phyloP scores from a whole-genome alignment of 64 coral and sea anemone genomes.

The Dendronephthya gigantea region DNA sequence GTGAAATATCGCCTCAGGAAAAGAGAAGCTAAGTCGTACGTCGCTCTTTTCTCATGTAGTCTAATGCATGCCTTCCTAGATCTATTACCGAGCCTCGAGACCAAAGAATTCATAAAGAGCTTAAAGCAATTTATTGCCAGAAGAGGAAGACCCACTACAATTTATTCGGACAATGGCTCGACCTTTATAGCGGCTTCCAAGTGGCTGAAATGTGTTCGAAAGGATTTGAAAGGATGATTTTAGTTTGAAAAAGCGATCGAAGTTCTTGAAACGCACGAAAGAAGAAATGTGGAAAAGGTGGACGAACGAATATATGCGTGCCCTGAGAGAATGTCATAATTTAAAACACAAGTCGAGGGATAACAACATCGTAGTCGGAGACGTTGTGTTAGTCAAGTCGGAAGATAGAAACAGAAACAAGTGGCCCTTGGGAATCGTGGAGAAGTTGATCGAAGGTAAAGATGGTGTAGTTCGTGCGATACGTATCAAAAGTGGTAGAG shows the following conservation, averaged over 20 bases:
- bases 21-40: neutral
- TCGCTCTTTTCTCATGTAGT: neutral
- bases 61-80: neutral
- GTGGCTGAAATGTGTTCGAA: neutral
- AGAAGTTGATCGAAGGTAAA: neutral
- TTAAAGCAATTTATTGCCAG: neutral
- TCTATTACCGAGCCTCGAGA: neutral
- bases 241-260: constrained; percentile 20
- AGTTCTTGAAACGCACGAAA: constrained; percentile 40
- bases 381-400: neutral
- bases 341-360: neutral
- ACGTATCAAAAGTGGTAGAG: neutral
- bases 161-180: constrained; percentile 1
- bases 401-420: neutral
- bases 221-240: neutral
- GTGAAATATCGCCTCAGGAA: neutral
- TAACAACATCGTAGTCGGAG: neutral
- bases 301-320: neutral
- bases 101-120: neutral
- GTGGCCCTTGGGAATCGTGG: neutral
- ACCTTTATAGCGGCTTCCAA: neutral
- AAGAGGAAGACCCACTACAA: neutral
- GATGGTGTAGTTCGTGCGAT: neutral
- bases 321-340: neutral
- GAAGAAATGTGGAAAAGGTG: constrained; percentile 25